phyloP scores from a whole-genome alignment of 2,797 vertebrate genomes.

The Numenius phaeopus region DNA sequence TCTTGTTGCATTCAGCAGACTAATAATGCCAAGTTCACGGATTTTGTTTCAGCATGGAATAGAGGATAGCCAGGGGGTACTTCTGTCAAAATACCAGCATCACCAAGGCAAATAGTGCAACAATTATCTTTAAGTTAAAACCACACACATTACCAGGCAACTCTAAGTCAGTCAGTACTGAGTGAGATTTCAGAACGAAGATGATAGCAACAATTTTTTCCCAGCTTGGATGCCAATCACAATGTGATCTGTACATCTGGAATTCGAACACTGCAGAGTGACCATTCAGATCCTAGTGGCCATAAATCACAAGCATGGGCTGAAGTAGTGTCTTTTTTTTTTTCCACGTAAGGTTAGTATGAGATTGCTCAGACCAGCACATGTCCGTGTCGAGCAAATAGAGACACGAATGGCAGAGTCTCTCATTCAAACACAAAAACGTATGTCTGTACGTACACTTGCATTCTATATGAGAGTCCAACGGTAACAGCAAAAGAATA shows the following conservation, averaged over 20 bases:
- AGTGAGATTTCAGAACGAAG: neutral
- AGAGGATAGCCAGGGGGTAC: neutral
- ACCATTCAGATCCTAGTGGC: neutral
- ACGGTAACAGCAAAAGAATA: neutral
- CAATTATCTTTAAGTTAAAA: neutral
- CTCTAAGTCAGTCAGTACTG: neutral
- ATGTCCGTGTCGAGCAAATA: neutral
- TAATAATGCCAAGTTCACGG: neutral
- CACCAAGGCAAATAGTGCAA: neutral
- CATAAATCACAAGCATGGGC: neutral
- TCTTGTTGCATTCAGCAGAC: neutral
- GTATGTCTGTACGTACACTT: fast-evolving
- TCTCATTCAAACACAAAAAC: neutral
- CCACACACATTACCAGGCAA: neutral
- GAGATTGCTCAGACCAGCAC: neutral
- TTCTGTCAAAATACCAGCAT: neutral
- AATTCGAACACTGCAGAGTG: neutral
- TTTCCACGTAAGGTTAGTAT: neutral
- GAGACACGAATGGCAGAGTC: neutral
- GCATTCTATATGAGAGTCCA: neutral
- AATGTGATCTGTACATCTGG: neutral
- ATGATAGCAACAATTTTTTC: neutral
- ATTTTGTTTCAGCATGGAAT: neutral
- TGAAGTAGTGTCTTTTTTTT: neutral
- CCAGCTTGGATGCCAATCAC: neutral